A percentile compares a stretch with the other conserved stretches of the same genome.
Evolutionary conservation across 2,888 invertebrate genomes (phyloP).

Genomic region (Kryphioiulus occultus): DNA sequence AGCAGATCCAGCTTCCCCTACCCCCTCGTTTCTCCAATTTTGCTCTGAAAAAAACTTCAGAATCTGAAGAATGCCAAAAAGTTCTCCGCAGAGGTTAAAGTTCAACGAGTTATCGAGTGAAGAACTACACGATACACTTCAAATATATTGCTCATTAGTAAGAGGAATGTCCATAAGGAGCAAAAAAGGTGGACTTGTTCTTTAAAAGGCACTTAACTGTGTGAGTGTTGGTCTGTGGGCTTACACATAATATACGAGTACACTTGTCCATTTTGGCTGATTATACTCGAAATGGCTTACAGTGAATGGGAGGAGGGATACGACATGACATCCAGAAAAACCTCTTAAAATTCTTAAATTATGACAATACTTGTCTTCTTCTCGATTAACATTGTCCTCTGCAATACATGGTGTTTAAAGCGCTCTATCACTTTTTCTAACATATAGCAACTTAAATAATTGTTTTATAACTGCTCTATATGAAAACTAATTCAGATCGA

Average conservation of each 20-base stretch:
- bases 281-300: background rate
- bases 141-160: slow-evolving; percentile 13
- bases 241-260: background rate
- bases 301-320: background rate
- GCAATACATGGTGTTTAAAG: background rate
- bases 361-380: background rate
- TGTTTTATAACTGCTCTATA: too few relatives aligned
- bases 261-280: background rate
- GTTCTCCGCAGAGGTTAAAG: background rate
- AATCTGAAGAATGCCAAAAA: slow-evolving; percentile 5
- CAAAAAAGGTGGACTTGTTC: background rate
- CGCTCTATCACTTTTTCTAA: background rate
- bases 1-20: background rate
- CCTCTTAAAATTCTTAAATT: slow-evolving; percentile 23
- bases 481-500: too few relatives aligned
- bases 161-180: background rate
- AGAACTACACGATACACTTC: slow-evolving; percentile 23
- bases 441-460: background rate
- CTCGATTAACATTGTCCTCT: background rate
- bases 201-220: slow-evolving; percentile 15
- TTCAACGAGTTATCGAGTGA: slow-evolving; percentile 23
- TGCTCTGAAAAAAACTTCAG: background rate
- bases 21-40: background rate
- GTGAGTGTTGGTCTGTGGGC: background rate
- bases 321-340: background rate